Base-by-base conservation (phyloP, 2,888 invertebrate species). In the Escarpia spicata region DNA sequence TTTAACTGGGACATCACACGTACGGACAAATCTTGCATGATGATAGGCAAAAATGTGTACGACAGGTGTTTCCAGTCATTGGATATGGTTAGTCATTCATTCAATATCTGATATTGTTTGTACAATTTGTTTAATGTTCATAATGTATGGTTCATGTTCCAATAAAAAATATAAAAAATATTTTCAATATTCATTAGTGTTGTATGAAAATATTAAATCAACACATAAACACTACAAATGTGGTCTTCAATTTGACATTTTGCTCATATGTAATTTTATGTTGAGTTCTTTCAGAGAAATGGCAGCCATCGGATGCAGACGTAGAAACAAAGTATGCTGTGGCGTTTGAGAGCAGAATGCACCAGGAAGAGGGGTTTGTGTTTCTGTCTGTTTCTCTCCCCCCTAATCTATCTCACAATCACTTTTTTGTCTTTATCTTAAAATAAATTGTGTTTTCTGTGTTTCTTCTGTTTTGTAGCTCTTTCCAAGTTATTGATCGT, bases 301-400 rank as follows among this genome's bases (percentile, higher is more conserved):
- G 95, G 95, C 95, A 95, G 93, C 94, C 95, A 89, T 94, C 95
- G 43, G 95, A 95, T 91, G 95, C 94, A 92, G 94, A 95, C 44
- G 95, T 95, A 90, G 95, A 96, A 52, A 94, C 95, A 0, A 95
- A 95, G 91, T 96, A 95, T 94, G 94, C 94, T n/a, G 92, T 94
- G 31, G 94, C 94, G 0, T 96, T 95, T 94, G 94, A 96, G 93
- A 94, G 94, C n/a, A 94, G 92, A 92, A 92, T 96, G 37, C 94
- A 93, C 91, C 94, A 95, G 92, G 95, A 96, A 93, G 96, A 75
- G n/a, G 75, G 75, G 75, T 75, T 19, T 75, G 75, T 75, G 19
- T 26, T 26, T 75, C 26, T 75, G 26, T 75, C n/a, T 75, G 26
- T 4, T 15, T 75, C 6, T 19, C 75, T 75, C 12, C 75, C 26